Percentiles rank a stretch among this genome's conserved stretches.
Conservation (phyloP, 2,888 invertebrate species). For the Reticulitermes lucifugus region DNA sequence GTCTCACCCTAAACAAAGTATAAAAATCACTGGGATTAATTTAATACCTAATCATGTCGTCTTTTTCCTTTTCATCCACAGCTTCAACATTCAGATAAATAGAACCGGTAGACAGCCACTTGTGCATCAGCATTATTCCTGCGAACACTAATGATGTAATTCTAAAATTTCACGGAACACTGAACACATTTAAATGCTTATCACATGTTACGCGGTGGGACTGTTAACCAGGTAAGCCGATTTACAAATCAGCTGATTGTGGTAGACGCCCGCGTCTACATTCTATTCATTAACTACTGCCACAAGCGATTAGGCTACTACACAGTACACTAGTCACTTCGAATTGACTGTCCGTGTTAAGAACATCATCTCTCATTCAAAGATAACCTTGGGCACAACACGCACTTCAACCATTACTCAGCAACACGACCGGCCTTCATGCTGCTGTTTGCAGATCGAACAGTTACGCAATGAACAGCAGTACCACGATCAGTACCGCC, state of each 20-base stretch:
- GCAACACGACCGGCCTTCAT: too few relatives aligned
- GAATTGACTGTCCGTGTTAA: background rate
- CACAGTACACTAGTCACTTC: background rate
- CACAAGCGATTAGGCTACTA: background rate
- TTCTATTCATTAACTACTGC: background rate
- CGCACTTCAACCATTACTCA: too few relatives aligned
- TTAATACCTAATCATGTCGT: conserved; percentile 7
- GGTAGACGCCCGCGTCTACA: background rate
- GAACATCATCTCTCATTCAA: background rate
- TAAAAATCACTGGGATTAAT: too few relatives aligned
- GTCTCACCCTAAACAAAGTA: too few relatives aligned
- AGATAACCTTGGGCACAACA: background rate
- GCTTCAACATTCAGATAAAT: conserved; percentile 51
- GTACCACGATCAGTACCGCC: too few relatives aligned
- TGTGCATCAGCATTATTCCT: conserved; percentile 48
- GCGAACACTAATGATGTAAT: background rate
- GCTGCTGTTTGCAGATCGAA: too few relatives aligned
- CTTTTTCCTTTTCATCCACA: conserved; percentile 41
- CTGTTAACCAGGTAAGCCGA: too few relatives aligned
- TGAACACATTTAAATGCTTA: background rate
- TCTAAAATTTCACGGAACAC: background rate
- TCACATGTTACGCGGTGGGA: too few relatives aligned
- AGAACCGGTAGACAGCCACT: conserved; percentile 53
- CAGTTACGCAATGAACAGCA: too few relatives aligned
- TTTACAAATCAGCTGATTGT: background rate